Evolutionary conservation across 2,113 vertebrate genomes (phyloP).

Genomic region (Zeus faber): DNA sequence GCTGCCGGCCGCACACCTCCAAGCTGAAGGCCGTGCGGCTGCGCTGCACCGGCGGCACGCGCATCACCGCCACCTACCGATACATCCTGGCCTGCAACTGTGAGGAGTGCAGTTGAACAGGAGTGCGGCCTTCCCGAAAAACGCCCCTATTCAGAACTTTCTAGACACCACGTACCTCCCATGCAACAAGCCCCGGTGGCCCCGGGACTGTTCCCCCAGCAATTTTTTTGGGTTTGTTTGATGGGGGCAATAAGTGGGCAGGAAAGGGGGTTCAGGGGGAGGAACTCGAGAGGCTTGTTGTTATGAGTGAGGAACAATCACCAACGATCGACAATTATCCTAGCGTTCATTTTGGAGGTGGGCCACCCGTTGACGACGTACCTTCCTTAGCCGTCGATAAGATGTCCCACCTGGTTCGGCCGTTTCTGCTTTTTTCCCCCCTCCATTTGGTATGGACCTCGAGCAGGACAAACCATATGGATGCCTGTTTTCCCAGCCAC

Average conservation of each 20-base stretch:
- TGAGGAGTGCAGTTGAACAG: slow-evolving; percentile 55
- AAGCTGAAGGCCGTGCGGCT: slow-evolving; percentile 94
- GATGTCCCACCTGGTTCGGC: neutral
- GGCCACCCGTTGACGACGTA: neutral
- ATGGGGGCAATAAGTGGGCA: neutral
- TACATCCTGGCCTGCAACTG: slow-evolving; percentile 98
- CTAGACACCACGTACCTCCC: neutral
- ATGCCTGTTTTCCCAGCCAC: slow-evolving; percentile 28
- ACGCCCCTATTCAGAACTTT: neutral
- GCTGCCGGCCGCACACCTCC: slow-evolving; percentile 95
- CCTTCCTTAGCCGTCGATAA: neutral
- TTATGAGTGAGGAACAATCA: slow-evolving; percentile 1
- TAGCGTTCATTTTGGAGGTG: neutral
- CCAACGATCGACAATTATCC: neutral
- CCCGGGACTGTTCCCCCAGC: neutral
- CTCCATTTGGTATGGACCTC: no score
- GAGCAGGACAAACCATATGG: slow-evolving; percentile 13
- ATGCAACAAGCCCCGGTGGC: neutral
- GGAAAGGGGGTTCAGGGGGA: slow-evolving; percentile 10
- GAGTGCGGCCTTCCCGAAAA: neutral
- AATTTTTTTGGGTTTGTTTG: neutral
- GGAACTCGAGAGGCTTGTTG: slow-evolving; percentile 21
- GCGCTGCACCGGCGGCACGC: slow-evolving; percentile 86
- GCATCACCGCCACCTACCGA: slow-evolving; percentile 94
- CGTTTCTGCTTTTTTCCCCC: neutral